Evolutionary conservation across 2,113 vertebrate genomes (phyloP).

Genomic region (Channa argus): DNA sequence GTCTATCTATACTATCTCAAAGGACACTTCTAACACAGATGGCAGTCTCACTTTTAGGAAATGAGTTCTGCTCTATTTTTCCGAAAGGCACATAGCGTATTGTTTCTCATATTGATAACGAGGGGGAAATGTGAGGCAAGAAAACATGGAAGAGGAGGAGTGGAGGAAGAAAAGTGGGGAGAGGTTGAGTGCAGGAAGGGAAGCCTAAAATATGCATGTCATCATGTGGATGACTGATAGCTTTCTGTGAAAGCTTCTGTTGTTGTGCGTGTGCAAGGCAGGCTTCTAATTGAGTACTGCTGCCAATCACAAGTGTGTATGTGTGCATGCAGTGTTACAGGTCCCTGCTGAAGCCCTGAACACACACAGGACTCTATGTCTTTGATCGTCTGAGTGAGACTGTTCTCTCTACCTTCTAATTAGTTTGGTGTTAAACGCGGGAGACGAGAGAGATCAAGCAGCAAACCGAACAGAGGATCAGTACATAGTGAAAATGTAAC

Average conservation of each 20-base stretch:
- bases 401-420: conserved; percentile 68
- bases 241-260: conserved; percentile 66
- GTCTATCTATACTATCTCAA: conserved; percentile 32
- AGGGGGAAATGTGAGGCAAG: conserved; percentile 38
- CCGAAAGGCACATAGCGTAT: conserved; percentile 42
- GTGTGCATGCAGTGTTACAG: conserved; percentile 36
- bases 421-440: conserved; percentile 61
- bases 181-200: conserved; percentile 38
- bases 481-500: conserved; percentile 31
- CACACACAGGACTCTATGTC: conserved; percentile 45
- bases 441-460: conserved; percentile 63
- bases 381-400: conserved; percentile 69
- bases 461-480: conserved; percentile 49
- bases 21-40: conserved; percentile 37
- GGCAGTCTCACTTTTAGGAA: conserved; percentile 53
- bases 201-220: conserved; percentile 74
- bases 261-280: conserved; percentile 53
- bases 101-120: conserved; percentile 57
- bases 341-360: conserved; percentile 28
- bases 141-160: conserved; percentile 61
- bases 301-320: conserved; percentile 64
- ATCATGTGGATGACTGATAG: conserved; percentile 75
- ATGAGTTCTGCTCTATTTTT: conserved; percentile 56
- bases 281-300: conserved; percentile 71
- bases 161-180: conserved; percentile 38